Evolutionary conservation across 2,797 vertebrate genomes (phyloP).

Genomic region (Lepus townsendii): DNA sequence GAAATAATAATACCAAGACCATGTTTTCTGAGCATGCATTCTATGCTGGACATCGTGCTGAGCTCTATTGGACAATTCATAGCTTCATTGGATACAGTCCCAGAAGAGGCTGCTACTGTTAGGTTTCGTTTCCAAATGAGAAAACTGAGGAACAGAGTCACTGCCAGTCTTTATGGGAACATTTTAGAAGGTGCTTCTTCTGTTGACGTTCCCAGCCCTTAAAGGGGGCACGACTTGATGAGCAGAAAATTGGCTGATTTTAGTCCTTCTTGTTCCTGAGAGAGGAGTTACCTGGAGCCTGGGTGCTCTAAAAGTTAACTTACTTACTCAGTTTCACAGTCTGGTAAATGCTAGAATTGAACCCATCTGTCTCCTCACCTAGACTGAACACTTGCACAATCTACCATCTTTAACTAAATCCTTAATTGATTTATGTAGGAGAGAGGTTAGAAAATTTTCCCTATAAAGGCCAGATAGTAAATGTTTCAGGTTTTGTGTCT

Average conservation of each 20-base stretch:
- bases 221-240: neutral
- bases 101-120: neutral
- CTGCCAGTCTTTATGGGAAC: neutral
- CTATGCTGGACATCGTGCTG: neutral
- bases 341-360: neutral
- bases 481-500: neutral
- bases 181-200: neutral
- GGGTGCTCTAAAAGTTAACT: neutral
- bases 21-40: neutral
- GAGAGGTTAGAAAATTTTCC: neutral
- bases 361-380: neutral
- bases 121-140: neutral
- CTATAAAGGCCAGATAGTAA: neutral
- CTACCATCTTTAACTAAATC: neutral
- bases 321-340: neutral
- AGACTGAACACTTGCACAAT: neutral
- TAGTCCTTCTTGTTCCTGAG: neutral
- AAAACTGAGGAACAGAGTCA: neutral
- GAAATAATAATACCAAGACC: neutral
- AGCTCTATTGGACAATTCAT: neutral
- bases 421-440: conserved; percentile 4
- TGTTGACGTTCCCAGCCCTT: neutral
- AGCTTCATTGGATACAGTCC: neutral
- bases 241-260: neutral
- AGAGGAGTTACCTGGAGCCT: neutral